A percentile compares a stretch with the other conserved stretches of the same genome.
phyloP scores from a whole-genome alignment of 2,797 vertebrate species.

The Pelodytes ibericus region DNA sequence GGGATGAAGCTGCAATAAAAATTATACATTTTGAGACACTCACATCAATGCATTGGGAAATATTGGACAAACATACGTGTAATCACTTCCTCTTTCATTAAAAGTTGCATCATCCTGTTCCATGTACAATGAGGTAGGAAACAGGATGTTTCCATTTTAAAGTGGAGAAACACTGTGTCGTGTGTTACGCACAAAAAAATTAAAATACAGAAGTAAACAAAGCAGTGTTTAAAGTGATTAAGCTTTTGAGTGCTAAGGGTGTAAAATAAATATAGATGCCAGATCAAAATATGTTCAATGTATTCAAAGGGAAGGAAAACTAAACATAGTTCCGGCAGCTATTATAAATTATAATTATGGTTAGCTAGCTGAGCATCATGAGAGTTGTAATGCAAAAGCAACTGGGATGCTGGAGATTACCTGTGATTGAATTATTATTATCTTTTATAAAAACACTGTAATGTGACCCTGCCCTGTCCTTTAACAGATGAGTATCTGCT shows the following conservation, averaged over 20 bases:
- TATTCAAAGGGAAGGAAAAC: no score
- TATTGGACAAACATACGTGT: neutral
- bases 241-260: neutral
- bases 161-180: neutral
- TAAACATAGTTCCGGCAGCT: no score
- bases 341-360: no score
- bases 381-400: no score
- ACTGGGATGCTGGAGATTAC: no score
- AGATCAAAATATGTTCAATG: no score
- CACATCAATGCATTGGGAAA: constrained; percentile 29
- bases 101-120: constrained; percentile 22
- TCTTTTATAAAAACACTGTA: no score
- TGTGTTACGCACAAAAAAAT: neutral
- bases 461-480: no score
- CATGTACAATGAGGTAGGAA: neutral
- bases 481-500: no score
- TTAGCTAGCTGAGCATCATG: no score
- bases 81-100: constrained; percentile 14
- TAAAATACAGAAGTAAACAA: neutral
- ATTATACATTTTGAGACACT: constrained; percentile 5
- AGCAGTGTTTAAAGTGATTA: neutral
- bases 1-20: neutral
- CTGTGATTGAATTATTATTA: no score
- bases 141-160: constrained; percentile 16
- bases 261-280: neutral